Evolutionary conservation across 2,888 invertebrate species (phyloP), one percentile per base, ranked within the genome.

Genomic region (Microdon myrmicae): DNA sequence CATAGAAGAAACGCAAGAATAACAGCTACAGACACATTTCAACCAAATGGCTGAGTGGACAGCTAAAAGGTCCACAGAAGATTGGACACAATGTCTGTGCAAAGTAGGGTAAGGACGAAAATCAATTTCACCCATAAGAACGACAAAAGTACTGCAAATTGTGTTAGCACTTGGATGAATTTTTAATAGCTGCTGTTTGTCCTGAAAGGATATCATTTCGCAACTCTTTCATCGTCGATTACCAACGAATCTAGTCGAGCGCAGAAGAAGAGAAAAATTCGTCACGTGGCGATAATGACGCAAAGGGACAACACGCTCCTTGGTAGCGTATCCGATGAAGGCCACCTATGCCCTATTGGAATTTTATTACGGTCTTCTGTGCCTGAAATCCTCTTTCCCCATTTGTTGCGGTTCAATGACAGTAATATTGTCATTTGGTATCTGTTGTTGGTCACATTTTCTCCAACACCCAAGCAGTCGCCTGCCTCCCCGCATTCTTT

Each of bases 371-470:
- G 58, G 45, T 47, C 47, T 51, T 44, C 58, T 37, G n/a, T n/a
- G 44, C 29, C 43, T 56, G 41, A 19, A 45, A 53, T 45, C 45
- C 51, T 51, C 51, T n/a, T n/a, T n/a, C 49, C 64, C 43, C 58
- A 58, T 64, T 64, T 64, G 64, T 56, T 64, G 64, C 58, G 51
- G 64, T 64, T 64, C 64, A 64, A 58, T 64, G 53, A 39, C 51
- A 41, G 51, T 61, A 47, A 47, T 64, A 39, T 39, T 38, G 20
- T 28, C 26, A 23, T 58, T 58, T 23, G 9, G 34, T 31, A 41
- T 38, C 55, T 37, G 31, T 48, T 38, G 28, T 16, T 22, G 23
- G 38, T 55, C 37, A 38, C 55, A 55, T 47, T 56, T 41, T 45
- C 34, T 37, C 44, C 35, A 29, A 45, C 41, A 35, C 16, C 29